These are phyloP conservation scores for Rhopalosiphum maidis DNA, from an alignment of 1,140 invertebrate species.

Conservation along the genomic window DNA sequence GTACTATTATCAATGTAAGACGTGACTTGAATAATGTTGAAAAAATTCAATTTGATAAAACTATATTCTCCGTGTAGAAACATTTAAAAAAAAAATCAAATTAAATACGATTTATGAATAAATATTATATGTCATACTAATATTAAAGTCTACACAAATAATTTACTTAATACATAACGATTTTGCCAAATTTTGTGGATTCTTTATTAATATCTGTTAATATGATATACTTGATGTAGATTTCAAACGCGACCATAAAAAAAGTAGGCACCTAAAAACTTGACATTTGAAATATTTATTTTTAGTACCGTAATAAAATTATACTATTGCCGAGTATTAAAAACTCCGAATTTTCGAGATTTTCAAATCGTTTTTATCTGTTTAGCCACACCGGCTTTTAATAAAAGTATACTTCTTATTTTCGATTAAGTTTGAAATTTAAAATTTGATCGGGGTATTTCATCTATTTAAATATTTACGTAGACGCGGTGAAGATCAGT, in stretches of 20 bases:
- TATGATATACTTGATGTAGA: not conserved
- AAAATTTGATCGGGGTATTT: not conserved
- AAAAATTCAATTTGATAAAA: not conserved
- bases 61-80: not conserved
- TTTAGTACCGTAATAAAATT: not conserved
- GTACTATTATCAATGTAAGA: not conserved
- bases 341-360: not conserved
- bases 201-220: slow-evolving; percentile 4
- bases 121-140: not conserved
- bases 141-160: not conserved
- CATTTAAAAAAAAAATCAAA: not conserved
- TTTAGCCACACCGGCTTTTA: not conserved
- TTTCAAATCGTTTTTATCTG: not conserved
- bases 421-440: not conserved
- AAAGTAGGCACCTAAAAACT: not conserved
- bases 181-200: not conserved
- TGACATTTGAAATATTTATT: not conserved
- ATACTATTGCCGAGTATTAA: not conserved
- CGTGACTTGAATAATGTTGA: not conserved
- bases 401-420: not conserved
- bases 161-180: not conserved
- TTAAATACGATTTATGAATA: not conserved
- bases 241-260: not conserved
- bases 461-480: not conserved
- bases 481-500: not conserved